phyloP scores from a whole-genome alignment of 1,140 invertebrate species.

The Drosophila insularis region DNA sequence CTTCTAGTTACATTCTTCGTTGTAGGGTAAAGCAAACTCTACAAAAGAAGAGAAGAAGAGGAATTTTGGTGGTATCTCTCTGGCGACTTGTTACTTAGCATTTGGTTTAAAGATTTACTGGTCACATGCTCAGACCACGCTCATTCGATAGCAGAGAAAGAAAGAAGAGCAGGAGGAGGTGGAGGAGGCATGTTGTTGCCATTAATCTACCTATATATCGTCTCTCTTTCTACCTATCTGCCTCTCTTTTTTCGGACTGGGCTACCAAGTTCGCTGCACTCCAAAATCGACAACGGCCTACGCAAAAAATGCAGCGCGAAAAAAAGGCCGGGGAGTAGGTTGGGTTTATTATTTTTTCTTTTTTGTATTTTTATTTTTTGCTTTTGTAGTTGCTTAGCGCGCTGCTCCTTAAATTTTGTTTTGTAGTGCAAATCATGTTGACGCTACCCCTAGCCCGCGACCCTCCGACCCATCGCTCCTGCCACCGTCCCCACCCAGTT shows the following conservation, averaged over 20 bases:
- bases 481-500: neutral
- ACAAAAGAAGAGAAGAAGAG: neutral
- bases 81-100: neutral
- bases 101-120: constrained; percentile 59
- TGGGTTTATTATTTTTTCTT: neutral
- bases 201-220: constrained; percentile 14
- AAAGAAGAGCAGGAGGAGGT: neutral
- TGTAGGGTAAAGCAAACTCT: neutral
- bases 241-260: constrained; percentile 17
- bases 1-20: neutral
- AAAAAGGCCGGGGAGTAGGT: constrained; percentile 56
- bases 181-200: constrained; percentile 1
- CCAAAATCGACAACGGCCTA: constrained; percentile 47
- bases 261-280: constrained; percentile 77
- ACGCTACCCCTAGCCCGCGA: constrained; percentile 46
- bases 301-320: constrained; percentile 79
- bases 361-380: no score
- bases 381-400: constrained; percentile 22
- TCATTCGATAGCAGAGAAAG: neutral
- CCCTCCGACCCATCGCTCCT: neutral
- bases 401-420: constrained; percentile 75
- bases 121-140: constrained; percentile 39
- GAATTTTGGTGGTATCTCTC: constrained; percentile 4
- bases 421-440: constrained; percentile 77
- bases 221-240: neutral